Percentiles rank a stretch among this genome's conserved stretches.
Conservation (phyloP, 2,888 invertebrate species). For the Stenolophus ochropezus region DNA sequence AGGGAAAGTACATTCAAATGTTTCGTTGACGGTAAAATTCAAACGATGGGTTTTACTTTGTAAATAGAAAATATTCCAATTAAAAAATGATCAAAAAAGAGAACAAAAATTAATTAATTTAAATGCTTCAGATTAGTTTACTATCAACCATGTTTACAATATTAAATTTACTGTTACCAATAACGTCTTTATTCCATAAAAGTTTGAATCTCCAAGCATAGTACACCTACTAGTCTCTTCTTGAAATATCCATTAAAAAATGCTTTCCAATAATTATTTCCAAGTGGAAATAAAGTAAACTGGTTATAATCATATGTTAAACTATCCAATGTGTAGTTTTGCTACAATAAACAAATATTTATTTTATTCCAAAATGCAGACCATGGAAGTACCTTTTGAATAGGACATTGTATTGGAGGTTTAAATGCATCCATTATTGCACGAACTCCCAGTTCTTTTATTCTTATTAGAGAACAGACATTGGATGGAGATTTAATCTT, state of each 20-base stretch:
- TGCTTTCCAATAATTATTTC: not conserved
- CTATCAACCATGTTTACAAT: not conserved
- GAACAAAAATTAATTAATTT: no score
- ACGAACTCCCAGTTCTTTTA: conserved; percentile 4
- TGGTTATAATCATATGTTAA: not conserved
- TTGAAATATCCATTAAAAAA: not conserved
- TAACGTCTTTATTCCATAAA: not conserved
- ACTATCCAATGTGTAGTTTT: no score
- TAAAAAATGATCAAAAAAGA: no score
- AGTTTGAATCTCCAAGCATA: not conserved
- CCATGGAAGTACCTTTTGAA: not conserved
- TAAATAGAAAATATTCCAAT: no score
- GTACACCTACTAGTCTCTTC: not conserved
- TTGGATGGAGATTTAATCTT: not conserved
- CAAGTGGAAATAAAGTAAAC: not conserved
- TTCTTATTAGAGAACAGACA: not conserved
- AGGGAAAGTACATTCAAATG: no score
- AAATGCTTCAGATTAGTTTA: not conserved
- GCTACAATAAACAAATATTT: no score
- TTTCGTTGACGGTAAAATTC: no score
- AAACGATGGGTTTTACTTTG: no score
- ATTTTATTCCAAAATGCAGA: no score
- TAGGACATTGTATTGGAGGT: not conserved
- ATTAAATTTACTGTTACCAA: not conserved
- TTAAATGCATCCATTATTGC: not conserved